A percentile compares a stretch with the other conserved stretches of the same genome.
phyloP scores from a whole-genome alignment of 2,888 invertebrate genomes.

The Euphydryas editha region DNA sequence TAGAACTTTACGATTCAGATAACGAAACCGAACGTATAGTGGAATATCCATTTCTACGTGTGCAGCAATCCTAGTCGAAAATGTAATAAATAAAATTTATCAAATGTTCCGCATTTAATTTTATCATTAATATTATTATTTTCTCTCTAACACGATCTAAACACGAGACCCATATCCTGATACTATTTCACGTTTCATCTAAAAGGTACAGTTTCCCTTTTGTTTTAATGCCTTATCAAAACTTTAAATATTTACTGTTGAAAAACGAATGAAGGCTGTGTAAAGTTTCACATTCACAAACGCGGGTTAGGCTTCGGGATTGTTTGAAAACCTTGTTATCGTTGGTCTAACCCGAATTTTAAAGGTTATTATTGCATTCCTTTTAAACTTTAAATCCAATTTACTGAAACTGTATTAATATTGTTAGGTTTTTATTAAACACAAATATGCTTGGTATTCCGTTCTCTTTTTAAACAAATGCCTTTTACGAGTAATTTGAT shows the following conservation, averaged over 20 bases:
- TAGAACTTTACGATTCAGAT: too few relatives aligned
- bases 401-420: conserved; percentile 13
- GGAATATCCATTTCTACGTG: too few relatives aligned
- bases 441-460: not conserved
- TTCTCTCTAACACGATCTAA: too few relatives aligned
- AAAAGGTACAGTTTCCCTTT: not conserved
- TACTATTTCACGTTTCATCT: not conserved
- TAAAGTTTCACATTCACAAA: conserved; percentile 40
- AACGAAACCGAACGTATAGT: too few relatives aligned
- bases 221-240: not conserved
- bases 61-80: too few relatives aligned
- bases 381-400: conserved; percentile 50
- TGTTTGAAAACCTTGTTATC: conserved; percentile 69
- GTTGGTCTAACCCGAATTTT: conserved; percentile 50
- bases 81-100: too few relatives aligned
- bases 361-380: conserved; percentile 47
- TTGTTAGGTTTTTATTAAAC: not conserved
- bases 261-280: conserved; percentile 24
- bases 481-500: too few relatives aligned
- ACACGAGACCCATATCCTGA: too few relatives aligned
- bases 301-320: conserved; percentile 47
- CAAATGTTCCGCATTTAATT: too few relatives aligned
- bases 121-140: too few relatives aligned
- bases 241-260: conserved; percentile 10
- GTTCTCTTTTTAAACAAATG: too few relatives aligned